Evolutionary conservation across 1,140 invertebrate genomes (phyloP).

Genomic region (Calliphora vicina): DNA sequence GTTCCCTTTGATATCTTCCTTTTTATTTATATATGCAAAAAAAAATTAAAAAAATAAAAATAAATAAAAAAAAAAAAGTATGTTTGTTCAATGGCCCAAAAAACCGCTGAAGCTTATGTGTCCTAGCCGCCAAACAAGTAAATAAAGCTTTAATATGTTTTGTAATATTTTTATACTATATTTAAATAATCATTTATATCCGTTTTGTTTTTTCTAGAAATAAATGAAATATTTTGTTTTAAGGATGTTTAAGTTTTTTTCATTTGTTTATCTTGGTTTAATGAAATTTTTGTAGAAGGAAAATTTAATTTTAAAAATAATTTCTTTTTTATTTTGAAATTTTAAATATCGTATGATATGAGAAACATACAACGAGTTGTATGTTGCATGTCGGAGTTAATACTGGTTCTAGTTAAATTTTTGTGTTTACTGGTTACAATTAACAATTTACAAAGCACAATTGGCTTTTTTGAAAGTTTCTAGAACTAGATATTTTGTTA

Average conservation of each 20-base stretch:
- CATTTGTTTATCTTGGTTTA: too few species aligned
- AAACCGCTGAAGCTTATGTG: constrained; percentile 32
- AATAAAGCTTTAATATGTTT: constrained; percentile 27
- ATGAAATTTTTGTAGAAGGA: too few species aligned
- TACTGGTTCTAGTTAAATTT: too few species aligned
- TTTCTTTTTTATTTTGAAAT: too few species aligned
- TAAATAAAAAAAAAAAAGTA: neutral
- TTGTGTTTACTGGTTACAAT: too few species aligned
- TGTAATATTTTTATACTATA: neutral
- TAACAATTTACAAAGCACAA: too few species aligned
- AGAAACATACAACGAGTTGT: too few species aligned
- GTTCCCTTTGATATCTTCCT: neutral
- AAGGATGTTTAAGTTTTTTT: neutral
- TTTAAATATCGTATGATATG: too few species aligned
- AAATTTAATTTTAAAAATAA: too few species aligned
- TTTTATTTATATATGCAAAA: constrained; percentile 16
- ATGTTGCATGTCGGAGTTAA: too few species aligned
- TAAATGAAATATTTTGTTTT: neutral
- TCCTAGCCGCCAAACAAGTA: constrained; percentile 31
- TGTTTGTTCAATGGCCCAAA: constrained; percentile 25
- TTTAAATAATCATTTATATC: neutral
- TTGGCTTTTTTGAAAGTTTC: too few species aligned
- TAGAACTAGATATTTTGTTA: too few species aligned
- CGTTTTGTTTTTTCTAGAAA: neutral
- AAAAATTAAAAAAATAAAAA: neutral